Evolutionary conservation across 2,113 vertebrate species (phyloP).

Genomic region (Syrmaticus mikado): DNA sequence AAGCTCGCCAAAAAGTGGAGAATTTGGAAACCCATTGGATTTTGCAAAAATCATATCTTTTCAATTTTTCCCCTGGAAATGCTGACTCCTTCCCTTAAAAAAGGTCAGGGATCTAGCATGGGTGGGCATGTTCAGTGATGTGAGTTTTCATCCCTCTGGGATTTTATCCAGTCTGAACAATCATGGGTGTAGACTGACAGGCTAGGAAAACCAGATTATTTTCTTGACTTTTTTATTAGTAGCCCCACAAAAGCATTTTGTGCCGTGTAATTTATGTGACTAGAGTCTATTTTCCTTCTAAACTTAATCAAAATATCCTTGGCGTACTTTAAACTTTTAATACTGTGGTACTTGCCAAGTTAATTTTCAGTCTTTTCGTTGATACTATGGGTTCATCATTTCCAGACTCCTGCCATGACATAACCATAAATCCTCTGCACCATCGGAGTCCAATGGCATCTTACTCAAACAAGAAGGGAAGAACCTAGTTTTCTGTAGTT

Average conservation of each 20-base stretch:
- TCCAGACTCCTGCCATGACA: slow-evolving; percentile 27
- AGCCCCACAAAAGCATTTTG: not conserved
- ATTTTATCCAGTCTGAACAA: not conserved
- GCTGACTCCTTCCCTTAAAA: not conserved
- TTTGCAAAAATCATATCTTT: not conserved
- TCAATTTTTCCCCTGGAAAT: rapidly evolving
- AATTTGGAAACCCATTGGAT: not conserved
- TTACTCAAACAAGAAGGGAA: not conserved
- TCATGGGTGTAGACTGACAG: not conserved
- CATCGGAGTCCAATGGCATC: not conserved
- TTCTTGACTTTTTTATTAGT: not conserved
- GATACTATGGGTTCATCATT: slow-evolving; percentile 26
- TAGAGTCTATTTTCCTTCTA: not conserved
- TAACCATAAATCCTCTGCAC: slow-evolving; percentile 41
- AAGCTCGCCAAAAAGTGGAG: not conserved
- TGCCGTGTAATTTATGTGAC: not conserved
- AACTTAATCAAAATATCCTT: not conserved
- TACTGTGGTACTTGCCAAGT: not conserved
- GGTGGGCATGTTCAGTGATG: not conserved
- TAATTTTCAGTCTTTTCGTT: slow-evolving; percentile 25
- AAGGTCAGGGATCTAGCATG: not conserved
- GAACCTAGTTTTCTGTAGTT: not conserved
- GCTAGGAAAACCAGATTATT: not conserved
- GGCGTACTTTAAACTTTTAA: not conserved
- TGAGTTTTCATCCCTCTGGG: not conserved